Base-by-base conservation (phyloP, 2,113 vertebrate genomes). In the Phocoena phocoena region DNA sequence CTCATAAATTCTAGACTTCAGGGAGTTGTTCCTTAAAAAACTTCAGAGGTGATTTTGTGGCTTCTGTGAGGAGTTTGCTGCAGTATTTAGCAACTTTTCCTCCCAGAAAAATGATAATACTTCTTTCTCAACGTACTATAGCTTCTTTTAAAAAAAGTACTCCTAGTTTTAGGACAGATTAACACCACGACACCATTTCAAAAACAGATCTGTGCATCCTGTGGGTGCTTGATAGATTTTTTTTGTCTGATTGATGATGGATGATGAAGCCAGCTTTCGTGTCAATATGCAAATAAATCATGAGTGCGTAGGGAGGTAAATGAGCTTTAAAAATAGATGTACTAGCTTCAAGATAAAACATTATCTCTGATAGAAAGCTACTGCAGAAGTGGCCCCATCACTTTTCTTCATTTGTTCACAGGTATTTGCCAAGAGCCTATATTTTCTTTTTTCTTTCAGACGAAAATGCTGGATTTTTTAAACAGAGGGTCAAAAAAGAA, bases 231-330 rank as follows among this genome's bases (percentile, higher is more conserved):
- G 79, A 68, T 73, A 41, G 20, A 18, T 67, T 68, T 95, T 77
- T 77, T 88, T 88, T 88, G 28, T 95, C 63, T 79, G 33, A 26
- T 44, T 63, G 50, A 38, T 87, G 55, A 63, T 82, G 71, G 87
- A 67, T 70, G 73, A 90, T 41, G 81, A 94, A 84, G 47, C 65
- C 83, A 95, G 88, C 65, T 94, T 90, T 92, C 76, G 77, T 88
- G 83, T 80, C 50, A 67, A 70, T 81, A 58, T 93, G 62, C 71
- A 98, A 93, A 95, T 81, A 95, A 95, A 96, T 97, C 74, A 77
- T 88, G 60, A 93, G 58, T 73, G 8, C 93, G 17, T 95, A 76
- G 97, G 74, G 84, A 89, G 93, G 93, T 81, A 97, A 84, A 82
- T 88, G 62, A 96, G 55, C 73, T 89, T 93, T 55, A 89, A 93